phyloP scores from a whole-genome alignment of 2,113 vertebrate species.

The Lepus timidus region DNA sequence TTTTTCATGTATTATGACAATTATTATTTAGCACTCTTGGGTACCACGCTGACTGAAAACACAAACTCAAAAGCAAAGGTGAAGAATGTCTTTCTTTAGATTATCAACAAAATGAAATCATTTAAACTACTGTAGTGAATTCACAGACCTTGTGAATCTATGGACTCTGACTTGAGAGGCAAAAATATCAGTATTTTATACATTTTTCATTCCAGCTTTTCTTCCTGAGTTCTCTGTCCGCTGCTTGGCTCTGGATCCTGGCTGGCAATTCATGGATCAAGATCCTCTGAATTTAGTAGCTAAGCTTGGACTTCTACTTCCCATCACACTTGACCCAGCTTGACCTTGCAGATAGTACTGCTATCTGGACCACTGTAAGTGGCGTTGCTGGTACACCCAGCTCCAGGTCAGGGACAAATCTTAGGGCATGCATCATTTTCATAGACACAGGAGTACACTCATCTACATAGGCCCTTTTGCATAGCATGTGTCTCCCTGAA shows the following conservation, averaged over 20 bases:
- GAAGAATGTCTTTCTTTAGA: neutral
- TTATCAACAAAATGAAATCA: conserved; percentile 8
- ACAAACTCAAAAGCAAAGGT: neutral
- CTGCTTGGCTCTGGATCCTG: neutral
- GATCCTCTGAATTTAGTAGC: neutral
- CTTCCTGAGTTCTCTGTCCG: neutral
- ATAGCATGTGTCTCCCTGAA: neutral
- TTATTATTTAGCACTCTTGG: neutral
- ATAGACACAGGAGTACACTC: neutral
- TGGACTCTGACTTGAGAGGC: neutral
- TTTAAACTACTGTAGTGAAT: conserved; percentile 15
- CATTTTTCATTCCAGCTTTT: neutral
- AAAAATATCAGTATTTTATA: neutral
- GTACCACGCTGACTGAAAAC: neutral
- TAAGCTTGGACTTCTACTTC: neutral
- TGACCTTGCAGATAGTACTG: neutral
- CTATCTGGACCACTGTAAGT: neutral
- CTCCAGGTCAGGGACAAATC: neutral
- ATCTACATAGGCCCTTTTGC: neutral
- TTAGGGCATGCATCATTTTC: neutral
- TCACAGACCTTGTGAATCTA: neutral
- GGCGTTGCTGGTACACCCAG: neutral
- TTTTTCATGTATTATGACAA: neutral
- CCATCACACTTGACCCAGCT: neutral
- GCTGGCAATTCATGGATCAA: neutral